A percentile compares a stretch with the other conserved stretches of the same genome.
Conservation (phyloP, 2,113 vertebrate genomes). For the Sylvia atricapilla region DNA sequence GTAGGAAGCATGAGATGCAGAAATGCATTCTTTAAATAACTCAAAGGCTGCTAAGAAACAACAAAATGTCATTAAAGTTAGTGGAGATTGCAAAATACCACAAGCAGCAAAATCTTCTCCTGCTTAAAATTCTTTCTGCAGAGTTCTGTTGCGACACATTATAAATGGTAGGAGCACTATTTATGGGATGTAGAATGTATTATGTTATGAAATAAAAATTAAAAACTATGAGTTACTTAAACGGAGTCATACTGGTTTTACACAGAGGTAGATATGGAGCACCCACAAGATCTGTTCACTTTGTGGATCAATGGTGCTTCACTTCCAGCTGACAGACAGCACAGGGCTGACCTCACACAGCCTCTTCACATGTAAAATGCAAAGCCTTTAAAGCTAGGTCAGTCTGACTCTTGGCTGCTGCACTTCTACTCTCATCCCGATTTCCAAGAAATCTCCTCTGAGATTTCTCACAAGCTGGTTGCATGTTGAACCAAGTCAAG, state of each 20-base stretch:
- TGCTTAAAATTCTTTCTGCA: background rate
- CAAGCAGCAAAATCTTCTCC: background rate
- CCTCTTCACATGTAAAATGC: background rate
- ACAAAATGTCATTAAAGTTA: background rate
- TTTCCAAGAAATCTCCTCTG: slow-evolving; percentile 5
- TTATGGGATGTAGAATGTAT: background rate
- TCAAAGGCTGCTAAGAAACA: background rate
- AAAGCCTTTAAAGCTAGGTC: background rate
- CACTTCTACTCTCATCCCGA: background rate
- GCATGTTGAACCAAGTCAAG: background rate
- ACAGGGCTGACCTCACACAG: background rate
- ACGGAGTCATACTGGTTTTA: background rate
- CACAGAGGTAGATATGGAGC: background rate
- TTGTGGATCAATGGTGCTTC: background rate
- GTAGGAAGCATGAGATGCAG: background rate
- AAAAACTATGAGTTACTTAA: background rate
- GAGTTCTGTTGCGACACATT: background rate
- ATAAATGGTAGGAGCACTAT: background rate
- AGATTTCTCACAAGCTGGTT: background rate
- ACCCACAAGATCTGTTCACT: background rate
- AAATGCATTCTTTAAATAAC: background rate
- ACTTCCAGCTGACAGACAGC: background rate
- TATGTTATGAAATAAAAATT: background rate
- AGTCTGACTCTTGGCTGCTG: background rate
- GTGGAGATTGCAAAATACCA: background rate